phyloP scores from a whole-genome alignment of 2,888 invertebrate genomes.

The Aporophyla nigra region DNA sequence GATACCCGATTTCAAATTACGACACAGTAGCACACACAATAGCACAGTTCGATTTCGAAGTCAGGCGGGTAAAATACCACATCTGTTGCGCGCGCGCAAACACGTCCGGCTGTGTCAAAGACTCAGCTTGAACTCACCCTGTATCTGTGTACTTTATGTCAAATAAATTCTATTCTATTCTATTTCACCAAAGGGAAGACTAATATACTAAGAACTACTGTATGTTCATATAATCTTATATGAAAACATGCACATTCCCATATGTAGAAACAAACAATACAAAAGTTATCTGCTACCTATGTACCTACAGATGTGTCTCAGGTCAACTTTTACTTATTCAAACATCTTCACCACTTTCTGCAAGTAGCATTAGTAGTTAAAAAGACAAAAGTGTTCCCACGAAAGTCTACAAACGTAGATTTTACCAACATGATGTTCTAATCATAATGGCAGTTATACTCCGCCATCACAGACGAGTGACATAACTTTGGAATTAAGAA shows the following conservation, averaged over 20 bases:
- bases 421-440: conserved; percentile 24
- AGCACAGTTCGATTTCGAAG: too few relatives aligned
- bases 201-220: too few relatives aligned
- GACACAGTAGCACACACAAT: too few relatives aligned
- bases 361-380: conserved; percentile 21
- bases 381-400: conserved; percentile 47
- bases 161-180: too few relatives aligned
- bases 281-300: conserved; percentile 7
- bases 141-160: too few relatives aligned
- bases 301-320: background rate
- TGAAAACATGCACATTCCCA: background rate
- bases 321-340: conserved; percentile 42
- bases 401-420: conserved; percentile 52
- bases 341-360: conserved; percentile 37
- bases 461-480: conserved; percentile 12
- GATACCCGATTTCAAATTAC: too few relatives aligned
- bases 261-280: background rate
- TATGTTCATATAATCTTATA: background rate
- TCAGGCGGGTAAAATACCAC: too few relatives aligned
- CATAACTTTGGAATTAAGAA: conserved; percentile 25
- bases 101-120: too few relatives aligned
- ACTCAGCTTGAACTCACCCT: too few relatives aligned
- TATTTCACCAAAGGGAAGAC: too few relatives aligned
- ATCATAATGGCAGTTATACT: conserved; percentile 26
- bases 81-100: too few relatives aligned